A percentile compares a stretch with the other conserved stretches of the same genome.
These are phyloP conservation scores for Tyto alba DNA, from an alignment of 2,113 vertebrate species.

Conservation along the genomic window DNA sequence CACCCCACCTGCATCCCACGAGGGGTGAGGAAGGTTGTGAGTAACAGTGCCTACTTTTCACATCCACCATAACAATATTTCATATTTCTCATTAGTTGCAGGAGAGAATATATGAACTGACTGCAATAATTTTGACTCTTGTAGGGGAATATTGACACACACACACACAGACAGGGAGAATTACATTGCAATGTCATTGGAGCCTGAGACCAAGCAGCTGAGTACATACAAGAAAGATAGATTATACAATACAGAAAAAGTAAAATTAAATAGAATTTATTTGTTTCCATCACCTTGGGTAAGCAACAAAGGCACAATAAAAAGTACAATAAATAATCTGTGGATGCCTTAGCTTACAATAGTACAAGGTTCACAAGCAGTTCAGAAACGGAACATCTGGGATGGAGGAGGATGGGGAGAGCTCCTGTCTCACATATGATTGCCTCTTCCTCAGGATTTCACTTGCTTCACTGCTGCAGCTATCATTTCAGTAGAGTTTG, in stretches of 20 bases:
- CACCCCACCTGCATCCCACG: not conserved
- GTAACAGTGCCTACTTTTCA: not conserved
- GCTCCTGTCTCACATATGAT: not conserved
- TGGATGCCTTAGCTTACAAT: not conserved
- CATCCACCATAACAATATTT: not conserved
- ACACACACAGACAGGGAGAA: not conserved
- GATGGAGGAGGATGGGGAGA: not conserved
- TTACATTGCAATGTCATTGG: not conserved
- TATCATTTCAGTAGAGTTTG: not conserved
- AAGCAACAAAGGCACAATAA: conserved; percentile 4
- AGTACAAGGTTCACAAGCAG: conserved; percentile 5
- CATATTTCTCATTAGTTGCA: conserved; percentile 6
- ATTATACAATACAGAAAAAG: not conserved
- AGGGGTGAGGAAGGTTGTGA: not conserved
- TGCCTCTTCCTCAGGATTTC: not conserved
- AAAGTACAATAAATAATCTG: conserved; percentile 19
- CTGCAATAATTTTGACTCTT: not conserved
- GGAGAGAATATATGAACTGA: not conserved
- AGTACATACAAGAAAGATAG: not conserved
- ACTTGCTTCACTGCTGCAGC: not conserved
- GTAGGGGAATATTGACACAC: not conserved
- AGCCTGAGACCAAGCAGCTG: not conserved
- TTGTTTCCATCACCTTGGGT: not conserved
- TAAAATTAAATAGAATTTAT: conserved; percentile 37
- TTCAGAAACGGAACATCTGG: not conserved